Evolutionary conservation across 2,797 vertebrate genomes (phyloP), one percentile per base, ranked within the genome.

Genomic region (Rhinogobio ventralis): DNA sequence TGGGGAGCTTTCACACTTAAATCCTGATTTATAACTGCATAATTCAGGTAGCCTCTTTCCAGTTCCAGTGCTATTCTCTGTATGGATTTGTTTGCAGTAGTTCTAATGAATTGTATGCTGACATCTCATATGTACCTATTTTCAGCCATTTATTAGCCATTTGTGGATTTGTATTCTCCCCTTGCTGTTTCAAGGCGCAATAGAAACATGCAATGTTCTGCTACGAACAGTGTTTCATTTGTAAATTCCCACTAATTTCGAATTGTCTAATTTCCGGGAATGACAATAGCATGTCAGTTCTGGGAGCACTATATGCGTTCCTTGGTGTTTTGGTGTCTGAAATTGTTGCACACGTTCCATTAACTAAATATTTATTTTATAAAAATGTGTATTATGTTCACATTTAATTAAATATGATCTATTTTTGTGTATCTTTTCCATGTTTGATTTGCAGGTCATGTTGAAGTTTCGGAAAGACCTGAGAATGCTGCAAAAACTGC

Each of bases 1-100:
- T 81, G n/a, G 14, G 81, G 74, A 86, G 82, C 82, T 71, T 84
- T 78, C 82, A 84, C 51, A 57, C 51, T 78, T 78, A 78, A 78
- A 84, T 77, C 51, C 82, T 84, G 74, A 84, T 78, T 78, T 62
- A 84, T 84, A 69, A 71, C 64, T 49, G 51, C 39, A 71, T 69
- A 78, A 78, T 69, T 45, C 36, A 83, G 82, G 62, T 83, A 77
- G 23, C n/a, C 49, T 68, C 62, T 57, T 84, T 60, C 20, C 51
- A 33, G 20, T 60, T 68, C n/a, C 64, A 49, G 20, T 9, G 73
- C 46, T 57, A 19, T 78, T 68, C 36, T 84, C 62, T 57, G 14
- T 77, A 53, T 20, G 46, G 19, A 69, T 57, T 36, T 60, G 39
- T 57, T 69, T 84, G 64, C 51, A 57, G 82, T 77, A 84, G 53